These are phyloP conservation scores for Apantesis nais DNA, from an alignment of 2,888 invertebrate species.

Conservation along the genomic window DNA sequence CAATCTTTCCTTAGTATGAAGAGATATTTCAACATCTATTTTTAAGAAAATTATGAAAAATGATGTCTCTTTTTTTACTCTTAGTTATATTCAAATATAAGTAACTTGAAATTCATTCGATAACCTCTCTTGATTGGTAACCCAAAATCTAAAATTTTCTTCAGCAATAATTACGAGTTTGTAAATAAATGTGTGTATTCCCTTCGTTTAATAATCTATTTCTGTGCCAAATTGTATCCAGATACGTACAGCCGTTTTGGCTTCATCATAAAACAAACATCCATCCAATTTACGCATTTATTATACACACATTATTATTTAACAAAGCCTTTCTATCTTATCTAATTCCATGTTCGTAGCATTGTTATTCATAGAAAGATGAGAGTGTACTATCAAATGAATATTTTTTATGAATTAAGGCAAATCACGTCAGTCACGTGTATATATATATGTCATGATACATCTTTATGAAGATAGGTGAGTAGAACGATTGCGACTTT, in stretches of 20 bases:
- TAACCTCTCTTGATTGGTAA: background rate
- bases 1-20: background rate
- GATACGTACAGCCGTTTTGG: too few species aligned
- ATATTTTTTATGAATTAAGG: slow-evolving; percentile 9
- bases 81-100: background rate
- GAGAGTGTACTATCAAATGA: slow-evolving; percentile 14
- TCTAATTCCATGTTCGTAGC: slow-evolving; percentile 1
- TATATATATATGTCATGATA: background rate
- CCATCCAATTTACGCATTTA: background rate
- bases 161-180: too few species aligned
- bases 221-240: too few species aligned
- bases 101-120: background rate
- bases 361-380: slow-evolving; percentile 40
- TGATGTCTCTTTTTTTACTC: background rate
- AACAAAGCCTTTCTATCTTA: background rate
- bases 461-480: background rate
- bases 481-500: background rate
- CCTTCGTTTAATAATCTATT: too few species aligned
- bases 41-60: background rate
- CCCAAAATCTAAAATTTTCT: background rate
- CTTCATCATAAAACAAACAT: too few species aligned
- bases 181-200: too few species aligned
- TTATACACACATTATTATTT: background rate
- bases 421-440: slow-evolving; percentile 12
- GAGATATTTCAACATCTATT: background rate